Evolutionary conservation across 2,888 invertebrate species (phyloP), one percentile per base, ranked within the genome.

Genomic region (Melanchra persicariae): DNA sequence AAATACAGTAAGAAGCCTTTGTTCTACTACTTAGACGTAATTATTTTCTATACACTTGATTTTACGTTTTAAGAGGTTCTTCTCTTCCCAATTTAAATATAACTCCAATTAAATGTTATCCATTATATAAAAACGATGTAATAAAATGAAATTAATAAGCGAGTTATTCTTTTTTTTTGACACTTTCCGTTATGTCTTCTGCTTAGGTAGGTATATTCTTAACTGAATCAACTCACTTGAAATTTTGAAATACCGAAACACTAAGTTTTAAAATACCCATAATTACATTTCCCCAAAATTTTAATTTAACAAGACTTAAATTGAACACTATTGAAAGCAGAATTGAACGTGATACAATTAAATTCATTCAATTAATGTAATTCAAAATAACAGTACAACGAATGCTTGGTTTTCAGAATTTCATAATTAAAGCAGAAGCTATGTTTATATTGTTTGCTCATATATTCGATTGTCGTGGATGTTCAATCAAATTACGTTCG

Each of bases 341-440:
- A 59, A 71, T 49, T 26, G 34, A 43, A 34, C 73, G 40, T 43
- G 51, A 60, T 52, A 43, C 8, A 61, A 61, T 76, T 64, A 60
- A 76, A 78, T 60, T 71, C 0, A 64, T 73, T 47, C 65, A 64
- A 60, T 75, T 54, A 55, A 61, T 76, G 60, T 73, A 57, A 79
- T 76, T 65, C 79, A 49, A 61, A 73, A 58, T 65, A 79, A 54
- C 66, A 49, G 45, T 12, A 59, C 61, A 60, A 24, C 43, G 59
- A 66, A 49, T 52, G 45, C 72, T 64, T 72, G 57, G 51, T 79
- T 79, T 79, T 54, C 76, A 62, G 47, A 62, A 54, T 58, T 79
- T 65, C 45, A 62, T 58, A 73, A 61, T 73, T 65, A 73, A 65
- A 61, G 24, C 47, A 43, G 6, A 57, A 47, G 30, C 15, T 24